Conservation (phyloP, 2,113 vertebrate species). For the Toxotes jaculatrix region DNA sequence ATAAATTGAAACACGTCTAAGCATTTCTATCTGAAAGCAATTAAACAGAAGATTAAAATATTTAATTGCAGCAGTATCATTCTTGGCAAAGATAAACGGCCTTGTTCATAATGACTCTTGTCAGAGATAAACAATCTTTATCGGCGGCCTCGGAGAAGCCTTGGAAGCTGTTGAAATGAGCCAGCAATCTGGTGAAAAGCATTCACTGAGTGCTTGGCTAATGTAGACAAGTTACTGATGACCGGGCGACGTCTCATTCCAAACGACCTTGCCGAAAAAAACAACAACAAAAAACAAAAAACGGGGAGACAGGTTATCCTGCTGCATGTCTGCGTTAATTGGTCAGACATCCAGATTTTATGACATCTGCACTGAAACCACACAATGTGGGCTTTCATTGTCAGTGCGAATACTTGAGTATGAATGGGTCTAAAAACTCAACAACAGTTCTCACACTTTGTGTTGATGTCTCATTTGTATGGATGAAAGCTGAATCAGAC, state of each 20-base stretch:
- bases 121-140: slow-evolving; percentile 62
- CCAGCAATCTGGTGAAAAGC: slow-evolving; percentile 54
- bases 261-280: slow-evolving; percentile 62
- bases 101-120: slow-evolving; percentile 68
- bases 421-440: neutral
- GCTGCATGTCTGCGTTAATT: slow-evolving; percentile 27
- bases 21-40: slow-evolving; percentile 12
- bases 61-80: slow-evolving; percentile 38
- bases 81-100: slow-evolving; percentile 51
- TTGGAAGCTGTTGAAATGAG: slow-evolving; percentile 68
- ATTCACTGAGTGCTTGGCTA: slow-evolving; percentile 38
- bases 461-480: neutral
- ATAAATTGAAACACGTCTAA: slow-evolving; percentile 5
- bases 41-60: slow-evolving; percentile 29
- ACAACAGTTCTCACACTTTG: neutral
- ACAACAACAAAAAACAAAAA: neutral
- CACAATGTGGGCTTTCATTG: neutral
- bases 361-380: slow-evolving; percentile 13
- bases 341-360: slow-evolving; percentile 11
- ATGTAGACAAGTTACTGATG: slow-evolving; percentile 64
- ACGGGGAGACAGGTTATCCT: neutral
- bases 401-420: neutral
- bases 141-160: slow-evolving; percentile 65
- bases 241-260: slow-evolving; percentile 13
- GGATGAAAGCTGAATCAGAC: slow-evolving; percentile 6